These are phyloP conservation scores for Misgurnus anguillicaudatus DNA, from an alignment of 2,113 vertebrate genomes.

Conservation along the genomic window DNA sequence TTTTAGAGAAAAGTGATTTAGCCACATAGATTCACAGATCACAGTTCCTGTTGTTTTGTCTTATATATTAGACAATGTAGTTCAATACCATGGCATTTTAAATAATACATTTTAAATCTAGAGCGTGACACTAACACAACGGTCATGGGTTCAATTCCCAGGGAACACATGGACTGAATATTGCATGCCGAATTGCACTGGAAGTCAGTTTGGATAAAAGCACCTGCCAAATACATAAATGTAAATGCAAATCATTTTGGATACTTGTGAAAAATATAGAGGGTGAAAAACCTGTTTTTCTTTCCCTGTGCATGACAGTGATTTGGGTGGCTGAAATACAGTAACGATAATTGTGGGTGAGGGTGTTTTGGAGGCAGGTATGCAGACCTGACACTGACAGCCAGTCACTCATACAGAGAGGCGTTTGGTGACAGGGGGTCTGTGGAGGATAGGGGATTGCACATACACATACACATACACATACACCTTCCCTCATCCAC, in stretches of 20 bases:
- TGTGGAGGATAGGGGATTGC: conserved; percentile 31
- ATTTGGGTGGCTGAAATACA: conserved; percentile 41
- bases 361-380: conserved; percentile 60
- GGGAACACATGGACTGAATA: too few relatives aligned
- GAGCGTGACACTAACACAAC: too few relatives aligned
- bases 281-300: conserved; percentile 47
- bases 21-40: conserved; percentile 52
- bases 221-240: too few relatives aligned
- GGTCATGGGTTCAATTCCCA: too few relatives aligned
- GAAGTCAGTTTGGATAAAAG: too few relatives aligned
- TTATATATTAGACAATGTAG: conserved; percentile 38
- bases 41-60: conserved; percentile 50
- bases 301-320: conserved; percentile 8
- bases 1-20: conserved; percentile 53
- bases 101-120: too few relatives aligned
- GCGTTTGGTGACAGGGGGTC: conserved; percentile 58
- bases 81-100: too few relatives aligned
- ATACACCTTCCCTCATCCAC: not conserved
- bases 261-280: conserved; percentile 5
- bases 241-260: not conserved
- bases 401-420: conserved; percentile 59
- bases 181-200: too few relatives aligned
- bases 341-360: conserved; percentile 55
- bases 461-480: not conserved
- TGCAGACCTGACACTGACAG: conserved; percentile 58